phyloP scores from a whole-genome alignment of 1,140 invertebrate genomes.

The Bombus ignitus region DNA sequence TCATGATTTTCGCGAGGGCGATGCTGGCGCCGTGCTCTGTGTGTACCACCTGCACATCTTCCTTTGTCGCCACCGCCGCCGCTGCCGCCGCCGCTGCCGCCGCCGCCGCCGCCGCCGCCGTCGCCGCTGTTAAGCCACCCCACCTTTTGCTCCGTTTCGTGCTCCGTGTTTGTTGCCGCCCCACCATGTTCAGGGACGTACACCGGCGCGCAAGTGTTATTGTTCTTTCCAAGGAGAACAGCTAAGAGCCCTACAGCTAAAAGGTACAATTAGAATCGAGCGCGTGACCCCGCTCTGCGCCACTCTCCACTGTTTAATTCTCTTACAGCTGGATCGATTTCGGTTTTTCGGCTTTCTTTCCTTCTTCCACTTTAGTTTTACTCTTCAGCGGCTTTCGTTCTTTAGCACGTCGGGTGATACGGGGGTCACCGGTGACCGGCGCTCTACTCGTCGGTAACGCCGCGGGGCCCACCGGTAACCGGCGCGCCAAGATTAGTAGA shows the following conservation, averaged over 20 bases:
- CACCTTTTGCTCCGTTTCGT: background rate
- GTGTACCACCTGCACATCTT: constrained; percentile 63
- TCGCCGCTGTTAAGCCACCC: constrained; percentile 13
- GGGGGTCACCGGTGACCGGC: too few relatives aligned
- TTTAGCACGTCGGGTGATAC: background rate
- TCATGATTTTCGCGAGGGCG: constrained; percentile 74
- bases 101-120: constrained; percentile 4
- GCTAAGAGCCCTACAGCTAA: background rate
- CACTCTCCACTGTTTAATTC: background rate
- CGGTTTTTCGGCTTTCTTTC: background rate
- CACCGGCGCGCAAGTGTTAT: constrained; percentile 7
- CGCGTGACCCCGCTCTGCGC: background rate
- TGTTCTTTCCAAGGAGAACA: constrained; percentile 2
- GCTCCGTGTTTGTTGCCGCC: constrained; percentile 2
- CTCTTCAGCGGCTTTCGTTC: background rate
- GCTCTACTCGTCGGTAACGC: too few relatives aligned
- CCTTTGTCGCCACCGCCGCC: constrained; percentile 37
- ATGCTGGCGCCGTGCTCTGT: constrained; percentile 56
- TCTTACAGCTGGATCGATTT: constrained; percentile 11
- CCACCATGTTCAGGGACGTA: constrained; percentile 32
- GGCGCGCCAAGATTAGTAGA: too few relatives aligned
- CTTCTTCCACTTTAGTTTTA: background rate
- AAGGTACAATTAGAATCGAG: constrained; percentile 12
- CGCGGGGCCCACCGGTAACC: too few relatives aligned
- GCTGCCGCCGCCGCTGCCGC: constrained; percentile 4